Evolutionary conservation across 2,113 vertebrate genomes (phyloP).

Genomic region (Echinops telfairi): DNA sequence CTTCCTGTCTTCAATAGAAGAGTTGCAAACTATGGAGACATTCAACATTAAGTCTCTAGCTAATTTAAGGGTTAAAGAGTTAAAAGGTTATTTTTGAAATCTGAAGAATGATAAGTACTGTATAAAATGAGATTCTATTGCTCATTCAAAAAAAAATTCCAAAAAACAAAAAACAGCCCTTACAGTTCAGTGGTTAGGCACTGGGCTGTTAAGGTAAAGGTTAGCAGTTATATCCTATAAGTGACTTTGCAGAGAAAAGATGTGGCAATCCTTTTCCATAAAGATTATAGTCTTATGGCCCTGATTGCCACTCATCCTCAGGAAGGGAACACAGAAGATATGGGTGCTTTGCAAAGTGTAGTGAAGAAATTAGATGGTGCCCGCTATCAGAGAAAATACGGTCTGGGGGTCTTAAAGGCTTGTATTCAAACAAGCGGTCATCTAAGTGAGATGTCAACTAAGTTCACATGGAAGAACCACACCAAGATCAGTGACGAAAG

Average conservation of each 20-base stretch:
- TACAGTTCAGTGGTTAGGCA: not conserved
- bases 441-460: no score
- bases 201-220: not conserved
- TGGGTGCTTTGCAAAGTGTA: no score
- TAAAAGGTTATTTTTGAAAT: slow-evolving; percentile 54
- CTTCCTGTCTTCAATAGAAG: slow-evolving; percentile 18
- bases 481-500: no score
- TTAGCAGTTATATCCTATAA: not conserved
- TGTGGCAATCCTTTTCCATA: not conserved
- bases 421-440: no score
- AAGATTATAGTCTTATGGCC: not conserved
- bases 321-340: no score
- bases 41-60: not conserved
- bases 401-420: no score
- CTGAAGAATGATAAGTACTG: slow-evolving; percentile 6
- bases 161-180: not conserved
- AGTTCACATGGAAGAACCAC: no score
- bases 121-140: slow-evolving; percentile 7
- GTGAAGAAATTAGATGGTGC: no score
- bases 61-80: not conserved
- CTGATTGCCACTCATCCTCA: no score
- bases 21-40: not conserved
- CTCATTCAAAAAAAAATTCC: not conserved
- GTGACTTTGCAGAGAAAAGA: not conserved
- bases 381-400: no score